Evolutionary conservation across 2,797 vertebrate genomes (phyloP), one percentile per base, ranked within the genome.

Genomic region (Arrhamphus sclerolepis): DNA sequence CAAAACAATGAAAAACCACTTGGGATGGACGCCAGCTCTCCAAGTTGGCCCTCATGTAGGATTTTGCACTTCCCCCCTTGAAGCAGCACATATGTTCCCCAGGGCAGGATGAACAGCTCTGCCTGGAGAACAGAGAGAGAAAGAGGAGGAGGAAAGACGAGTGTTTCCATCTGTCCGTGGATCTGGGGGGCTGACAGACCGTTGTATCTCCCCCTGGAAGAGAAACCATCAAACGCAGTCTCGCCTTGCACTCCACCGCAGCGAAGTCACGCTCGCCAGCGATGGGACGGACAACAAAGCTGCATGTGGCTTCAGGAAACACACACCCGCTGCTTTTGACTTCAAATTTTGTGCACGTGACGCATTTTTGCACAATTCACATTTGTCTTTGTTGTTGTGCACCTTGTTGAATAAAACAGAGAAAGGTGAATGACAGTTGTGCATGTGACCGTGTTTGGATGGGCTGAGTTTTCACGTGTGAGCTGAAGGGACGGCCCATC

Each of bases 101-200:
- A 51, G 76, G 86, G 87, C 83, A 66, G 79, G 67, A 82, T 68
- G 83, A 84, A 50, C 21, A 7, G 75, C 83, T 84, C 77, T 5
- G 83, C 78, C 83, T 77, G 84, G 76, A 86, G 82, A 77, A 87
- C 56, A 48, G 53, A 54, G 70, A 52, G 72, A 64, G 66, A 49
- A 72, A 51, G 51, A 62, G 56, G 75, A 63, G 59, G 79, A 72
- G 57, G 58, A 67, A 65, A 67, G 75, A 78, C 28, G 80, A 85
- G 78, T 67, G 52, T 74, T 74, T 89, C 90, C 87, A 90, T 91
- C 88, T 91, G 90, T 85, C 84, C 79, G 70, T 75, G 77, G 80
- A 82, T 88, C 83, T 77, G 78, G 58, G 78, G 79, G 73, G 71
- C 72, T 84, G 77, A 85, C 71, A 84, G 75, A 80, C 80, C 76